Base-by-base conservation (phyloP, 2,113 vertebrate genomes). In the Phycodurus eques region DNA sequence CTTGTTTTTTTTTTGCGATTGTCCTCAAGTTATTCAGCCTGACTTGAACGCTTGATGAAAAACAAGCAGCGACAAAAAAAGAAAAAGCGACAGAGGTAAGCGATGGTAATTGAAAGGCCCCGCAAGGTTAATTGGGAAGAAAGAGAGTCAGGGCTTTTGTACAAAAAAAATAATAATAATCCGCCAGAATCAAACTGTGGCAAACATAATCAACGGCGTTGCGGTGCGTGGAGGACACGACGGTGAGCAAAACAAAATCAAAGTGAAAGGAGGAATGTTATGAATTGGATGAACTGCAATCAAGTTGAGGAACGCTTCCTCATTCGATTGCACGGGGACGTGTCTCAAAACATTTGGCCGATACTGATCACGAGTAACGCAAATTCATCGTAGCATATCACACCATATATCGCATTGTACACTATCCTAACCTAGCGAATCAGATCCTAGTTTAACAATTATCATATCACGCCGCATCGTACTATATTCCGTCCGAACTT, bases 21-120 rank as follows among this genome's bases (percentile, higher is more conserved):
- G 47, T 67, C 20, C 72, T 68, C 20, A 35, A 69, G 9, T 59
- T 5, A 77, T 69, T 80, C 54, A 68, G 74, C 67, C 47, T 44
- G 2, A 19, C 68, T 15, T 68, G 62, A 80, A 79, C 61, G 80
- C 20, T 69, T 72, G 42, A 80, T 76, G 14, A 61, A 61, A 61
- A 35, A 61, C 13, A 80, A 78, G 80, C 39, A 67, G 12, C 62
- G 15, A 17, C 39, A 56, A 20, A 74, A 60, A 77, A 62, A 68
- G 9, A 20, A 17, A 51, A 14, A 15, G 11, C 44, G 27, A 27
- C 27, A 27, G 57, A 14, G 57, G 13, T 14, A 5, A 60, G 27
- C 31, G 27, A 27, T 8, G 3, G 31, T 61, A 61, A 61, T 61
- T 61, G 14, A 61, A 61, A 61, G 59, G 59, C 27, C 27, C 8